A percentile compares a stretch with the other conserved stretches of the same genome.
Conservation (phyloP, 2,888 invertebrate species). For the Herminia tarsipennalis region DNA sequence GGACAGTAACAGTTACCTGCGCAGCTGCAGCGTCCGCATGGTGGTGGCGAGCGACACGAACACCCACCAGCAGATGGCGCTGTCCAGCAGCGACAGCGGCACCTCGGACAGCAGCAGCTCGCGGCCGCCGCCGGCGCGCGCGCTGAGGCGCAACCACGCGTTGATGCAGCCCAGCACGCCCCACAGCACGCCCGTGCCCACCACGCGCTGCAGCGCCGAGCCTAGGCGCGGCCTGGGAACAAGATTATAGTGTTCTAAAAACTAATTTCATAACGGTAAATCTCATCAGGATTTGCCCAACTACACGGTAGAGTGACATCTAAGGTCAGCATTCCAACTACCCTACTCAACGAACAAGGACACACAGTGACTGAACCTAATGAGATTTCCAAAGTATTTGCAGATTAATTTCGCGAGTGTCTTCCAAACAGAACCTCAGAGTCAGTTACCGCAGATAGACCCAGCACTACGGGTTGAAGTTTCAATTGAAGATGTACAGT, state of each 20-base stretch:
- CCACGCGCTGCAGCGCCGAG: slow-evolving; percentile 94
- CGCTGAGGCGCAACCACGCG: slow-evolving; percentile 91
- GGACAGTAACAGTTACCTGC: slow-evolving; percentile 85
- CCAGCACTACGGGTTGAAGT: no score
- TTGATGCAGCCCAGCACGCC: slow-evolving; percentile 94
- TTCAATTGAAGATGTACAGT: no score
- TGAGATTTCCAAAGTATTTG: no score
- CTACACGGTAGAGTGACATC: no score
- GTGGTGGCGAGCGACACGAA: slow-evolving; percentile 95
- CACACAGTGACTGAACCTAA: no score
- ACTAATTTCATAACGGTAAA: no score
- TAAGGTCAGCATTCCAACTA: no score
- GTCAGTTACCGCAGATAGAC: no score
- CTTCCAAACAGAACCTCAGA: no score
- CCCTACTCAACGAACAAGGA: no score
- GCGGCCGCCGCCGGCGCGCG: slow-evolving; percentile 63
- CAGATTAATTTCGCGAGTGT: no score
- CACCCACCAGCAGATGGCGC: slow-evolving; percentile 98
- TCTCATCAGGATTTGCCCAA: no score
- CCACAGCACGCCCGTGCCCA: slow-evolving; percentile 93
- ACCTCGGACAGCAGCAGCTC: slow-evolving; percentile 90
- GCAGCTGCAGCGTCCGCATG: slow-evolving; percentile 93
- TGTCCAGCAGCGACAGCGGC: slow-evolving; percentile 94
- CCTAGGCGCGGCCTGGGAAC: slow-evolving; percentile 92
- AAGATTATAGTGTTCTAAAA: background rate